Evolutionary conservation across 2,113 vertebrate species (phyloP), one percentile per base, ranked within the genome.

Genomic region (Brienomyrus brachyistius): DNA sequence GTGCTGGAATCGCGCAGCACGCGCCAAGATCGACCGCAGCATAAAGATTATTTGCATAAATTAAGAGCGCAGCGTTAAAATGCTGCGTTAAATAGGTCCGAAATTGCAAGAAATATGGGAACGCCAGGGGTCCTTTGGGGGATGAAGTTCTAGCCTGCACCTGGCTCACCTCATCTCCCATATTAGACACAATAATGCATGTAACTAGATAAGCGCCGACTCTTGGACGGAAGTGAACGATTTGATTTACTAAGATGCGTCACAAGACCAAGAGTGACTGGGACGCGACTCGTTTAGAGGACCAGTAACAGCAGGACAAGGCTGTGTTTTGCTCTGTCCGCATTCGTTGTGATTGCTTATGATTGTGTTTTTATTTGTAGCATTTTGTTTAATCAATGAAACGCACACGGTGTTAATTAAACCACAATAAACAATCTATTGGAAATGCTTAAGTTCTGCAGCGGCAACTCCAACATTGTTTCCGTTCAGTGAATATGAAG

Each of bases 191-290:
- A 52, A 47, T 89, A 89, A 89, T 70, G 45, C 84, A 40, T 48
- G 83, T 89, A 89, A 89, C 59, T 89, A 66, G 89, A 86, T 86
- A 89, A 89, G 82, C 89, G 82, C 47, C 45, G 45, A 31, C 82
- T 89, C 82, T 89, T 62, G 83, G 43, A 86, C 89, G 80, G 82
- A 89, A 70, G 54, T 89, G 80, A 84, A 86, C 89, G 83, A 66
- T 66, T 89, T 89, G 82, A 89, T 89, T 89, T 43, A 89, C 82
- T 70, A 70, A 66, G 54, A 86, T 86, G 89, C 80, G 54, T 86
- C 83, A 86, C n/a, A 70, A 59, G 83, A 50, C 83, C 56, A 50
- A 21, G 43, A 83, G 89, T 62, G 52, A 43, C 89, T 59, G 6
- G 40, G 23, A 56, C 45, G 82, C 11, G 4, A 86, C 52, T 35